phyloP scores from a whole-genome alignment of 2,797 vertebrate genomes.

The Lemur catta region DNA sequence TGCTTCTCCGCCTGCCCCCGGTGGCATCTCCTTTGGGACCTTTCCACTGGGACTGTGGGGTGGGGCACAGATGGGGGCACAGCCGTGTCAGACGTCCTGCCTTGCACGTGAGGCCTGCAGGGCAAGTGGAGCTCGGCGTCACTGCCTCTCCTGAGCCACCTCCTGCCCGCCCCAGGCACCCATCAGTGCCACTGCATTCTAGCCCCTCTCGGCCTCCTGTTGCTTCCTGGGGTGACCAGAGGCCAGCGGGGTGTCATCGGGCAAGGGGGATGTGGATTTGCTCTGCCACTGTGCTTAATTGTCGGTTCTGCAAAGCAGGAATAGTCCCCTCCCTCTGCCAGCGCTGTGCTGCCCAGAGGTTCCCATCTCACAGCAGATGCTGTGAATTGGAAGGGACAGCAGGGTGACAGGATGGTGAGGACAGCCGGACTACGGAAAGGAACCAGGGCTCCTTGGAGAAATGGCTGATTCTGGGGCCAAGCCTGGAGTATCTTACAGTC shows the following conservation, averaged over 20 bases:
- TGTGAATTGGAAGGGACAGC: not conserved
- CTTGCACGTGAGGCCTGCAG: accelerated
- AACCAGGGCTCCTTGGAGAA: not conserved
- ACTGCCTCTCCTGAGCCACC: not conserved
- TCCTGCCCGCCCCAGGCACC: not conserved
- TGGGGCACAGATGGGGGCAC: not conserved
- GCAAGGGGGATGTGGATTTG: not conserved
- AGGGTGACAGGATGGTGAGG: not conserved
- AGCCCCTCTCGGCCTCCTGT: not conserved
- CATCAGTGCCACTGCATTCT: not conserved
- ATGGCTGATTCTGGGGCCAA: not conserved
- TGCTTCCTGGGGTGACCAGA: not conserved
- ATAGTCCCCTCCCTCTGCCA: not conserved
- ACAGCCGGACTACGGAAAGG: not conserved
- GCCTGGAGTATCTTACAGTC: not conserved
- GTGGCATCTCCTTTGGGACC: not conserved
- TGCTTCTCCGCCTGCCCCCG: not conserved
- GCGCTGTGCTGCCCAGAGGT: not conserved
- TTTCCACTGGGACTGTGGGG: not conserved
- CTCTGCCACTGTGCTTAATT: not conserved
- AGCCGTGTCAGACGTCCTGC: not conserved
- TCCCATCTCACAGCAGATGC: not conserved
- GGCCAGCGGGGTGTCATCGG: not conserved
- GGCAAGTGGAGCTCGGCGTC: accelerated
- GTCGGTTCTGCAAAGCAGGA: not conserved